These are phyloP conservation scores for Habropoda laboriosa DNA, from an alignment of 1,140 invertebrate species.

Conservation along the genomic window DNA sequence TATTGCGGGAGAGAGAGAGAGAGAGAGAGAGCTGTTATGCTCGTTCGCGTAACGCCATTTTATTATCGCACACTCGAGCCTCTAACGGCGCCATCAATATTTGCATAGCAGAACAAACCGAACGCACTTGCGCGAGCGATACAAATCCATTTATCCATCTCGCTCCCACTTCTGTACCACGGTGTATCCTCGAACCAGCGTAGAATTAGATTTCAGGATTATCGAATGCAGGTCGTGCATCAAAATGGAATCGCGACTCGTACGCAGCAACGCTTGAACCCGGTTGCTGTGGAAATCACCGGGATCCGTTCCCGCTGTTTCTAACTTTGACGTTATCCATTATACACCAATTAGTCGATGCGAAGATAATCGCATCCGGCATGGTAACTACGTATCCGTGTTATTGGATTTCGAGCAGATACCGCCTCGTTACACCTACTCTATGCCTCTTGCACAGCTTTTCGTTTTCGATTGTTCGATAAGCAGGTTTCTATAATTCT, in stretches of 20 bases:
- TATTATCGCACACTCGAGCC: not conserved
- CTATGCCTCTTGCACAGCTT: not conserved
- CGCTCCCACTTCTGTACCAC: too few species aligned
- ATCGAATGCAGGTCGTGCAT: slow-evolving; percentile 34
- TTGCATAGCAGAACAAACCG: slow-evolving; percentile 31
- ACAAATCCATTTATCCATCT: slow-evolving; percentile 21
- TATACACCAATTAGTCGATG: slow-evolving; percentile 30
- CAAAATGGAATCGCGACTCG: not conserved
- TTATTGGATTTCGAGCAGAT: not conserved
- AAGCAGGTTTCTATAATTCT: too few species aligned
- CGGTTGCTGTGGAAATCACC: slow-evolving; percentile 14
- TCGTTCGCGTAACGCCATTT: not conserved
- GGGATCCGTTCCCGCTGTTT: slow-evolving; percentile 7
- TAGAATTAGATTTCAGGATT: slow-evolving; percentile 44
- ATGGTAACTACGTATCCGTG: slow-evolving; percentile 8
- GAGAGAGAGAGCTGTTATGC: too few species aligned
- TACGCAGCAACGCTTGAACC: not conserved
- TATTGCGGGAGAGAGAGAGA: slow-evolving; percentile 12
- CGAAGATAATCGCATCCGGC: slow-evolving; percentile 21
- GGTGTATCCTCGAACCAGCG: too few species aligned
- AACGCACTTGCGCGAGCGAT: slow-evolving; percentile 5
- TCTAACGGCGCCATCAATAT: slow-evolving; percentile 22
- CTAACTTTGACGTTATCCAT: slow-evolving; percentile 39
- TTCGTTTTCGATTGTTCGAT: not conserved
- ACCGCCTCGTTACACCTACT: not conserved